Percentiles rank a stretch among this genome's conserved stretches.
Evolutionary conservation across 2,888 invertebrate genomes (phyloP).

Genomic region (Diloba caeruleocephala): DNA sequence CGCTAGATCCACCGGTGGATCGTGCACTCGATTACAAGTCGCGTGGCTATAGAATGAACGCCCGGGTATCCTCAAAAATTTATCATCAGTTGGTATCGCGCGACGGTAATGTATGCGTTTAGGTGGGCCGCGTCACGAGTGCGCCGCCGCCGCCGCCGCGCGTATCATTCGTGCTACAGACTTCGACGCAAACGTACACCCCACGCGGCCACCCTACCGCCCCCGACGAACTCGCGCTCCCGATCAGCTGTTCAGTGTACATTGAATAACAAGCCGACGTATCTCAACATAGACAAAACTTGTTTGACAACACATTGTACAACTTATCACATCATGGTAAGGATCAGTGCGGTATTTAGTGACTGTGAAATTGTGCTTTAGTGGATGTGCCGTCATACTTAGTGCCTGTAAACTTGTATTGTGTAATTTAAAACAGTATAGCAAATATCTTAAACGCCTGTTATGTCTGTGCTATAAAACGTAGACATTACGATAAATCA

Average conservation of each 20-base stretch:
- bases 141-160: constrained; percentile 79
- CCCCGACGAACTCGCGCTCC: constrained; percentile 65
- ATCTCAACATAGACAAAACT: constrained; percentile 58
- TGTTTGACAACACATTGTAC: constrained; percentile 68
- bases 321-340: constrained; percentile 80
- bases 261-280: constrained; percentile 57
- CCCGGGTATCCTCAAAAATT: constrained; percentile 78
- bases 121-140: constrained; percentile 79
- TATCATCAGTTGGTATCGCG: constrained; percentile 75
- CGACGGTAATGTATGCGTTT: constrained; percentile 72
- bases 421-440: constrained; percentile 50
- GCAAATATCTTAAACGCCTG: constrained; percentile 31
- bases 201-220: constrained; percentile 67
- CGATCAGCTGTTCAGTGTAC: constrained; percentile 80
- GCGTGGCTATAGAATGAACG: constrained; percentile 79
- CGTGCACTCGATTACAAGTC: constrained; percentile 72
- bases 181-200: constrained; percentile 76
- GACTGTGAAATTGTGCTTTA: constrained; percentile 73
- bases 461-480: constrained; percentile 22
- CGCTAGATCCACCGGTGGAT: constrained; percentile 62
- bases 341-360: constrained; percentile 70
- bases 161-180: constrained; percentile 84
- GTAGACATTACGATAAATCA: constrained; percentile 29
- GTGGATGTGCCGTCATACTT: constrained; percentile 65
- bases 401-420: constrained; percentile 62